Conservation (phyloP, 2,888 invertebrate species). For the Callyntrura guangdongensis region DNA sequence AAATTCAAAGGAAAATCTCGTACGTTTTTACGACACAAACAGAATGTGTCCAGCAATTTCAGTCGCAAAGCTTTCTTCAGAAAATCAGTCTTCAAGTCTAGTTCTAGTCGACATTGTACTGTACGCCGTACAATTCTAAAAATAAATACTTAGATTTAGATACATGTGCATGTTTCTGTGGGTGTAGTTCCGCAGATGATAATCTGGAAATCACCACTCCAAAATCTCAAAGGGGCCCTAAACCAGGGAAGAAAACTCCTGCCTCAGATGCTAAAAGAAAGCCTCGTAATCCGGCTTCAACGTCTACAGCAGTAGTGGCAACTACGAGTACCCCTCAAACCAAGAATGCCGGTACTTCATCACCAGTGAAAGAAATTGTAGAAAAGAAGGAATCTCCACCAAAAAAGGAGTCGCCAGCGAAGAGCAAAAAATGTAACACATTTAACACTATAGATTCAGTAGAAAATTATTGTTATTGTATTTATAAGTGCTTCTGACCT, state of each 20-base stretch:
- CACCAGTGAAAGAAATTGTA: slow-evolving; percentile 37
- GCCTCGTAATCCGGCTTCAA: too few species aligned
- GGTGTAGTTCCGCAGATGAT: slow-evolving; percentile 22
- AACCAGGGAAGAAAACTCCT: slow-evolving; percentile 56
- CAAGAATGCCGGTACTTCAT: slow-evolving; percentile 47
- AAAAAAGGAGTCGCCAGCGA: not conserved
- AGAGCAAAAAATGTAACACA: slow-evolving; percentile 18
- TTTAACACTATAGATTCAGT: not conserved
- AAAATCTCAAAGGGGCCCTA: slow-evolving; percentile 32
- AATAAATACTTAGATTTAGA: too few species aligned
- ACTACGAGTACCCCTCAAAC: not conserved
- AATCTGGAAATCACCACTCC: slow-evolving; percentile 34
- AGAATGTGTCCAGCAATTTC: too few species aligned
- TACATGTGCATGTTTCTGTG: not conserved
- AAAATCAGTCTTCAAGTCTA: too few species aligned
- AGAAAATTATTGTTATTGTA: not conserved
- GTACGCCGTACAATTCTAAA: too few species aligned
- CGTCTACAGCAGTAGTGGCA: not conserved
- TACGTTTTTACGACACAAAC: too few species aligned
- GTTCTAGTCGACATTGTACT: too few species aligned
- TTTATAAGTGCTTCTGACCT: not conserved
- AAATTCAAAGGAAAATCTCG: too few species aligned
- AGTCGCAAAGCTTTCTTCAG: too few species aligned
- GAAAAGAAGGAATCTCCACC: slow-evolving; percentile 47
- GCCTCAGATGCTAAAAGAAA: slow-evolving; percentile 59